phyloP scores from a whole-genome alignment of 2,113 vertebrate species.

The Cottus gobio region DNA sequence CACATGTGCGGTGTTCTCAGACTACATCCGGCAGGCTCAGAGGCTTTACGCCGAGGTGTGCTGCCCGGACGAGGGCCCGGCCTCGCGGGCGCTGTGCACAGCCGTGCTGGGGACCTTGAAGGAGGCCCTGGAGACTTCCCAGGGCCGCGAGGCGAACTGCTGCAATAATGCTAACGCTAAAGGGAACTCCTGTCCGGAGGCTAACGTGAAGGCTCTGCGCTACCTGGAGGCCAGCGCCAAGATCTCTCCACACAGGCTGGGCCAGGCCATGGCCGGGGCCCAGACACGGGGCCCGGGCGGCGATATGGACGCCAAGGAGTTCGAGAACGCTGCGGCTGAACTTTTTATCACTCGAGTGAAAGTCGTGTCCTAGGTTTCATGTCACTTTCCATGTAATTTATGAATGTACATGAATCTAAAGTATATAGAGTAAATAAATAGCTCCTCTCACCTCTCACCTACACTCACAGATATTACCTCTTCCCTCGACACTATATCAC shows the following conservation, averaged over 20 bases:
- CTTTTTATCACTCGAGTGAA: constrained; percentile 92
- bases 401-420: constrained; percentile 9
- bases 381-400: not conserved
- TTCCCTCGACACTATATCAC: constrained; percentile 16
- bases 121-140: constrained; percentile 85
- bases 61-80: constrained; percentile 73
- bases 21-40: constrained; percentile 88
- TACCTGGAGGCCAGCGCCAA: constrained; percentile 92
- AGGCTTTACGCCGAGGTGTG: constrained; percentile 87
- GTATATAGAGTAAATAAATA: constrained; percentile 12
- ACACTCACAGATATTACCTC: constrained; percentile 8
- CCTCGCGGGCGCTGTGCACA: constrained; percentile 83
- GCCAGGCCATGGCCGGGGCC: constrained; percentile 86
- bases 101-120: constrained; percentile 89
- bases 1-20: constrained; percentile 90
- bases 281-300: constrained; percentile 67
- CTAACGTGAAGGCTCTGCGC: constrained; percentile 63
- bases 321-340: constrained; percentile 88
- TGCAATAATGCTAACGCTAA: constrained; percentile 56
- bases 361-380: constrained; percentile 81
- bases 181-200: constrained; percentile 81
- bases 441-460: constrained; percentile 4
- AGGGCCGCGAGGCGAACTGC: constrained; percentile 52
- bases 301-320: constrained; percentile 91
- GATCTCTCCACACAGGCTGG: constrained; percentile 88